These are phyloP conservation scores for Pogonocherus hispidulus DNA, from an alignment of 2,888 invertebrate species.

Conservation along the genomic window DNA sequence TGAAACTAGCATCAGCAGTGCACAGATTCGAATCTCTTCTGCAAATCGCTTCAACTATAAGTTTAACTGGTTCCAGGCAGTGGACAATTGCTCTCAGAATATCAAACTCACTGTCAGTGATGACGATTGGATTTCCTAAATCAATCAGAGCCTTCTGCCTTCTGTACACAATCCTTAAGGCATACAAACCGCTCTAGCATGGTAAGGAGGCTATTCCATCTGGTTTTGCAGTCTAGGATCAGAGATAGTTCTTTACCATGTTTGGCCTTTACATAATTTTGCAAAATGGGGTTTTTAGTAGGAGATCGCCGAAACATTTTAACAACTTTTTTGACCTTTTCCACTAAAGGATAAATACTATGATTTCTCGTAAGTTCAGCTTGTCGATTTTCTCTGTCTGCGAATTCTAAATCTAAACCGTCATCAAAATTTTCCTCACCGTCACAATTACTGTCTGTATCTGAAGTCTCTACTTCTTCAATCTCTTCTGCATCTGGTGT, in stretches of 20 bases:
- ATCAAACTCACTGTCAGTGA: conserved; percentile 14
- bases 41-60: conserved; percentile 18
- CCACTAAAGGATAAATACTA: background rate
- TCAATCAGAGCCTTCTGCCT: conserved; percentile 28
- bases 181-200: conserved; percentile 16
- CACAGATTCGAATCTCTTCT: conserved; percentile 25
- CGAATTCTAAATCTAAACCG: background rate
- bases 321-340: conserved; percentile 20
- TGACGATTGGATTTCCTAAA: conserved; percentile 13
- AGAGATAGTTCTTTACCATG: conserved; percentile 11
- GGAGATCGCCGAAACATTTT: conserved; percentile 11
- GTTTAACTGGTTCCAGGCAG: conserved; percentile 20
- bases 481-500: background rate
- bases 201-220: conserved; percentile 20
- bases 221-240: conserved; percentile 10
- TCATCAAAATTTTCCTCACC: too few relatives aligned
- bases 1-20: conserved; percentile 21
- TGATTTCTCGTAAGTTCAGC: background rate
- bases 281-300: conserved; percentile 10
- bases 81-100: conserved; percentile 13
- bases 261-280: conserved; percentile 22
- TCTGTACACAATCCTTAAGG: conserved; percentile 3
- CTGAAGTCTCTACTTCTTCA: background rate
- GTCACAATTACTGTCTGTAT: too few relatives aligned
- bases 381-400: background rate